Percentiles rank a stretch among this genome's conserved stretches.
Evolutionary conservation across 2,113 vertebrate species (phyloP).

Genomic region (Strix uralensis): DNA sequence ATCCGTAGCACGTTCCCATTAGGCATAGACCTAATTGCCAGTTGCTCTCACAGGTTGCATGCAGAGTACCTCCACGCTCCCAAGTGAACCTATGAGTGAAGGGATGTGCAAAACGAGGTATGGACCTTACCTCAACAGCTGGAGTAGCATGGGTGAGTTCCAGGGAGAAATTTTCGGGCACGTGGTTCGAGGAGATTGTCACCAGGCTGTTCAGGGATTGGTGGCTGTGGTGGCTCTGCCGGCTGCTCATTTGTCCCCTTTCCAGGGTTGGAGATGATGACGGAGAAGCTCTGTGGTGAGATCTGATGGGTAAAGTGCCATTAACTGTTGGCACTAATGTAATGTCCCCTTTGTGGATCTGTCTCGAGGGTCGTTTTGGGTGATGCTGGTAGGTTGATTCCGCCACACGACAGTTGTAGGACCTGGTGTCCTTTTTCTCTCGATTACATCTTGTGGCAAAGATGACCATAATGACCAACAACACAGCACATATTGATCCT

Average conservation of each 20-base stretch:
- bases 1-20: background rate
- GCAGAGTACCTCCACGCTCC: background rate
- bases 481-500: conserved; percentile 87
- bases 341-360: conserved; percentile 98
- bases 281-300: conserved; percentile 87
- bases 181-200: conserved; percentile 95
- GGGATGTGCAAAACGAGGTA: background rate
- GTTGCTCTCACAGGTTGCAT: background rate
- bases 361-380: conserved; percentile 92
- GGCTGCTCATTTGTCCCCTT: conserved; percentile 87
- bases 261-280: conserved; percentile 90
- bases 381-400: conserved; percentile 97
- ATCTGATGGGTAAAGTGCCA: conserved; percentile 89
- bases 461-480: conserved; percentile 92
- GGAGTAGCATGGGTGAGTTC: conserved; percentile 93
- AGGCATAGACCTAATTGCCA: background rate
- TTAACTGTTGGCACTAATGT: conserved; percentile 91
- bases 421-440: conserved; percentile 94
- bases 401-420: conserved; percentile 93
- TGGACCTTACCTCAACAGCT: conserved; percentile 91
- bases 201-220: conserved; percentile 97
- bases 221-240: conserved; percentile 93
- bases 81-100: background rate
- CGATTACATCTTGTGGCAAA: conserved; percentile 91
- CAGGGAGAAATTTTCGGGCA: conserved; percentile 90